phyloP scores from a whole-genome alignment of 2,888 invertebrate species.

The Lobophora halterata region DNA sequence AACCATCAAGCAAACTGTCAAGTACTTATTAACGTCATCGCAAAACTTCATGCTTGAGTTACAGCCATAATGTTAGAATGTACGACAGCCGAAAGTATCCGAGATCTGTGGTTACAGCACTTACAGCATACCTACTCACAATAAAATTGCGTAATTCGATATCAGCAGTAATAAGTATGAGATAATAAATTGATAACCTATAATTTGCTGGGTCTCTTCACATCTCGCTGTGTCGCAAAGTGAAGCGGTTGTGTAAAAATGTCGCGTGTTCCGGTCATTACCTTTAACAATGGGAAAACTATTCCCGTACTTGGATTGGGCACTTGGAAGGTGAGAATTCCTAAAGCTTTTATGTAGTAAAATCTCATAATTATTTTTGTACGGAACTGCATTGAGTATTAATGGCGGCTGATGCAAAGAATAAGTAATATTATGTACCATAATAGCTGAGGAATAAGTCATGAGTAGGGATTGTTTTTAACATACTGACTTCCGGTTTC shows the following conservation, averaged over 20 bases:
- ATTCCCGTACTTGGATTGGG: conserved; percentile 55
- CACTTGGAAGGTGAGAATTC: conserved; percentile 51
- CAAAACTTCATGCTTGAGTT: too few species aligned
- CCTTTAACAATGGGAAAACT: conserved; percentile 50
- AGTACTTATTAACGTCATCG: too few species aligned
- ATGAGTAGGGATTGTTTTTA: too few species aligned
- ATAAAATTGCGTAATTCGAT: background rate
- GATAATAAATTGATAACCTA: conserved; percentile 17
- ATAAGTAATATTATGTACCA: too few species aligned
- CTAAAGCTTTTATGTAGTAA: too few species aligned
- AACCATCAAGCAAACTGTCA: too few species aligned
- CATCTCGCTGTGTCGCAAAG: conserved; percentile 5
- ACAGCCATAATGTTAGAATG: too few species aligned
- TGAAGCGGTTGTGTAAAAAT: conserved; percentile 32
- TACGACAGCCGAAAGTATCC: too few species aligned
- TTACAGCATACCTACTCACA: background rate
- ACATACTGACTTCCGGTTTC: too few species aligned
- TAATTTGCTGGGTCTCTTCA: conserved; percentile 5
- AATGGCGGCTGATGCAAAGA: too few species aligned
- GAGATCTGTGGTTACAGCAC: too few species aligned
- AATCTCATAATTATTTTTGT: background rate
- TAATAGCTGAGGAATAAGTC: too few species aligned
- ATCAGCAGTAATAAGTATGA: conserved; percentile 2
- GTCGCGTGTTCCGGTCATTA: conserved; percentile 44
- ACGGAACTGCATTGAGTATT: background rate